Base-by-base conservation (phyloP, 2,797 vertebrate genomes). In the Podarcis siculus region DNA sequence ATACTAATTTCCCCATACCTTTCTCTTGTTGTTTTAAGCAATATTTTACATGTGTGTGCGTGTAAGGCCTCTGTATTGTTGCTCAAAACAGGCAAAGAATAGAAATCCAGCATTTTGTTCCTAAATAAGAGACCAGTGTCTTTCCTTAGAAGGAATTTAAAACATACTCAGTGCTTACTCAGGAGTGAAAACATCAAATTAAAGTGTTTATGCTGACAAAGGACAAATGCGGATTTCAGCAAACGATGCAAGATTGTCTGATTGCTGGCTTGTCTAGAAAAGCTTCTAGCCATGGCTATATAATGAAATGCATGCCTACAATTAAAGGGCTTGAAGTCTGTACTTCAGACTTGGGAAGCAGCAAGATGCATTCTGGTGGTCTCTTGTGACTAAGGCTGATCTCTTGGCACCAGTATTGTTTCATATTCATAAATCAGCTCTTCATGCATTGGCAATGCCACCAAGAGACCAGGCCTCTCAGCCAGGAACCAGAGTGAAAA, bases 191-290 rank as follows among this genome's bases (percentile, higher is more conserved):
- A 97, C 97, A 97, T 98, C 98, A 98, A 98, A 98, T 98, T 98
- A 98, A 98, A 98, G 97, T 97, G 98, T 98, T 99, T 98, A 96
- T 98, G 98, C 98, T 99, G 98, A 99, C 98, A 98, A 98, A 98
- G 98, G 98, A 97, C 97, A 98, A 98, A 98, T 98, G 96, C 97
- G 97, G 98, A 97, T 98, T 98, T 96, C 96, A 97, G 98, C 98
- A 97, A 98, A 97, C 97, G 94, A 95, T 98, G 98, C 98, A 98
- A 96, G 98, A 98, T 98, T 96, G 97, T 97, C 96, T 97, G 97
- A 97, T 98, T 97, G 97, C 97, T 96, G 96, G 97, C 98, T 97
- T 98, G 98, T 97, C 96, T 96, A 85, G 91, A 92, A 97, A 94
- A 95, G 96, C 97, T 98, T 95, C 96, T 97, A 97, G 97, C 97